These are phyloP conservation scores for Pyxicephalus adspersus DNA, from an alignment of 2,113 vertebrate genomes.

Conservation along the genomic window DNA sequence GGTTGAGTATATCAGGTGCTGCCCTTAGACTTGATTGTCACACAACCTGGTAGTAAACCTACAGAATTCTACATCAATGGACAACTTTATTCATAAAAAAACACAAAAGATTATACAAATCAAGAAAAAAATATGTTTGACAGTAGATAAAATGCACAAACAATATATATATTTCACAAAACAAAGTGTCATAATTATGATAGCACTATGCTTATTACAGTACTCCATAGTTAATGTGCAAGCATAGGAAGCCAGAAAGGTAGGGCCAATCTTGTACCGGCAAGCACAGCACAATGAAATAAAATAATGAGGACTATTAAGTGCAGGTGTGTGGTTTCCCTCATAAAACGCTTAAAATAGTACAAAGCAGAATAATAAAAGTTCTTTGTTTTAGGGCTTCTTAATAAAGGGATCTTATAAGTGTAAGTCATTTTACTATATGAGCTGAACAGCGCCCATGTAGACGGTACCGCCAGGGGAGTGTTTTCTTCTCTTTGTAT, in stretches of 20 bases:
- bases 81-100: not conserved
- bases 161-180: too few species aligned
- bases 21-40: too few species aligned
- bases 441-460: not conserved
- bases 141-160: too few species aligned
- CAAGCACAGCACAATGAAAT: not conserved
- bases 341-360: slow-evolving; percentile 11
- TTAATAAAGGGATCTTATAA: not conserved
- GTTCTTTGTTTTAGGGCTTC: slow-evolving; percentile 1
- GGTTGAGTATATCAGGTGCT: too few species aligned
- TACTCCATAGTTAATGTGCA: not conserved
- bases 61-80: too few species aligned
- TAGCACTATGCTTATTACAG: not conserved
- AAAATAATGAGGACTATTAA: slow-evolving; percentile 36
- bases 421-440: slow-evolving; percentile 19
- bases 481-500: slow-evolving; percentile 13
- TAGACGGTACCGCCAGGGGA: not conserved
- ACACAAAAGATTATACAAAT: not conserved
- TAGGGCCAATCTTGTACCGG: slow-evolving; percentile 2
- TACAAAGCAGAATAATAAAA: slow-evolving; percentile 38
- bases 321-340: slow-evolving; percentile 35
- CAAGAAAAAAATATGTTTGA: not conserved
- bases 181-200: not conserved
- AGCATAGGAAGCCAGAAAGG: slow-evolving; percentile 18
- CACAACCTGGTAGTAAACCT: too few species aligned